These are phyloP conservation scores for Caenorhabditis doughertyi DNA, from an alignment of 2,888 invertebrate genomes.

Conservation along the genomic window DNA sequence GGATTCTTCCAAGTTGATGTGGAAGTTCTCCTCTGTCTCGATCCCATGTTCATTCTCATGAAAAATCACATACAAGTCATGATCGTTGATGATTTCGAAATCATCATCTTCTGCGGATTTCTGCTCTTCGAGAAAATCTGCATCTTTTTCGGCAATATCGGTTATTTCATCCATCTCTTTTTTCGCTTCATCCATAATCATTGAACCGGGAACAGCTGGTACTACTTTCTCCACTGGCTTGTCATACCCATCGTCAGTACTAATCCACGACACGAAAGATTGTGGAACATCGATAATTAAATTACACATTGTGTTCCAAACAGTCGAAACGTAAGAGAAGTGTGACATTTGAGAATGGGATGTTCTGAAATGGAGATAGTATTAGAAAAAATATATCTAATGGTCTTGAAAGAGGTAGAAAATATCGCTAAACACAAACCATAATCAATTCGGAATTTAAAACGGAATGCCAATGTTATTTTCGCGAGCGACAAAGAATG, in stretches of 20 bases:
- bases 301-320: neutral
- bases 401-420: no score
- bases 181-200: neutral
- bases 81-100: constrained; percentile 16
- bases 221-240: no score
- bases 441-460: no score
- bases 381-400: no score
- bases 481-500: no score
- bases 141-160: neutral
- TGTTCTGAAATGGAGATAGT: neutral
- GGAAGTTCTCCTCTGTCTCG: constrained; percentile 4
- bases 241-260: no score
- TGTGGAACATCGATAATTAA: neutral
- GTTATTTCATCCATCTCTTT: neutral
- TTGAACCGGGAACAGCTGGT: no score
- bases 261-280: neutral
- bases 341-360: constrained; percentile 13
- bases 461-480: no score
- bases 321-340: constrained; percentile 5
- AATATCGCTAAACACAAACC: no score
- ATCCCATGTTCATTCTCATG: constrained; percentile 9
- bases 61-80: constrained; percentile 2
- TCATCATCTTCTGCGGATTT: neutral
- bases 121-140: neutral
- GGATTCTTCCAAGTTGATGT: constrained; percentile 6